Percentiles rank a stretch among this genome's conserved stretches.
Conservation (phyloP, 2,797 vertebrate genomes). For the Loris lydekkerianus region DNA sequence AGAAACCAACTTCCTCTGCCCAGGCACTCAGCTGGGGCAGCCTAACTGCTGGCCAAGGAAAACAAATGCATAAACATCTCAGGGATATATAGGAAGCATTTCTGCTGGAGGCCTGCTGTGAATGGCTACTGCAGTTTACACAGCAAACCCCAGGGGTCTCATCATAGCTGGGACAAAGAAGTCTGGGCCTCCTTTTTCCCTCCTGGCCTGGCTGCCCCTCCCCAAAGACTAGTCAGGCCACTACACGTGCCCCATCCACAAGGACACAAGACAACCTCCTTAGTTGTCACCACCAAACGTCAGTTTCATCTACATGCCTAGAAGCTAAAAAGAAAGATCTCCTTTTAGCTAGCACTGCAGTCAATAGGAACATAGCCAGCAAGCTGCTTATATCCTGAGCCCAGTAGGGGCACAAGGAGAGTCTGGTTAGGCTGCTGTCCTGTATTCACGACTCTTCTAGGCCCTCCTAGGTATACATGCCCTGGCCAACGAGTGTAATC, state of each 20-base stretch:
- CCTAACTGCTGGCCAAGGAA: constrained; percentile 80
- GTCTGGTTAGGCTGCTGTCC: neutral
- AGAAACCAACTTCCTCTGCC: constrained; percentile 84
- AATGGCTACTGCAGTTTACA: constrained; percentile 78
- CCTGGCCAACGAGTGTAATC: neutral
- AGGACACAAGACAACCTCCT: neutral
- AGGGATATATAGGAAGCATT: constrained; percentile 82
- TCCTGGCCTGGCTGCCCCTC: neutral
- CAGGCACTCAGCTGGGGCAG: constrained; percentile 52
- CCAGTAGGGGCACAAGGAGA: rapidly evolving
- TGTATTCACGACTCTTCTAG: rapidly evolving
- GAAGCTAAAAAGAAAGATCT: neutral
- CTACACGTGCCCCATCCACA: neutral
- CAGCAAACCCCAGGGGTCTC: constrained; percentile 56
- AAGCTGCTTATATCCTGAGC: neutral
- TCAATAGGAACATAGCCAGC: neutral
- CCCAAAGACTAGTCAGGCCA: neutral
- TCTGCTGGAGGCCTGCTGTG: constrained; percentile 81
- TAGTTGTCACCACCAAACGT: neutral
- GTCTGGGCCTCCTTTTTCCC: constrained; percentile 53
- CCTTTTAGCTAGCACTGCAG: neutral
- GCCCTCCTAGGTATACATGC: neutral
- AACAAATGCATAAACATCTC: constrained; percentile 83
- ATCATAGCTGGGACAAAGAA: neutral
- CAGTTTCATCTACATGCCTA: neutral